Conservation (phyloP, 1,140 invertebrate species). For the Eumeta japonica region DNA sequence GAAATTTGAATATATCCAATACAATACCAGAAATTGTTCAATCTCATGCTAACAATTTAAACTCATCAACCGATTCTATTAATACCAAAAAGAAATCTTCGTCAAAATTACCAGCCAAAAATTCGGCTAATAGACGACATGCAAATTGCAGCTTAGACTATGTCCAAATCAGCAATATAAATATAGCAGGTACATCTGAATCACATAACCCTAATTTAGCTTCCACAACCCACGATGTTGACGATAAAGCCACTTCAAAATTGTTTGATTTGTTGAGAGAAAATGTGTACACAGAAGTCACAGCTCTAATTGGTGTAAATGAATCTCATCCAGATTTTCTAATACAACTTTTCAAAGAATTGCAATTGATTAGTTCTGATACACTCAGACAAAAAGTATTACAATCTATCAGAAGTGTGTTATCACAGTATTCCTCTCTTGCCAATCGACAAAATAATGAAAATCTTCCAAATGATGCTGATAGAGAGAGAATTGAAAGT, state of each 20-base stretch:
- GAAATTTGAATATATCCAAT: constrained; percentile 36
- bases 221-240: constrained; percentile 34
- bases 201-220: constrained; percentile 44
- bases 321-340: constrained; percentile 67
- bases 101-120: constrained; percentile 47
- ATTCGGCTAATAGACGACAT: constrained; percentile 36
- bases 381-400: constrained; percentile 62
- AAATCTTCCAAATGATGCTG: constrained; percentile 5
- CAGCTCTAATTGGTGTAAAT: constrained; percentile 68
- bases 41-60: constrained; percentile 46
- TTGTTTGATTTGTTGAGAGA: constrained; percentile 65
- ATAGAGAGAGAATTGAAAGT: constrained; percentile 21
- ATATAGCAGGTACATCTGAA: constrained; percentile 36
- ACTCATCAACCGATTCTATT: constrained; percentile 18
- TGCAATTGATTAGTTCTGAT: constrained; percentile 66
- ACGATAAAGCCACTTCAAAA: constrained; percentile 59
- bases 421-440: constrained; percentile 37
- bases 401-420: constrained; percentile 60
- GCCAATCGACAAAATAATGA: constrained; percentile 26
- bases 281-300: constrained; percentile 69
- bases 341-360: constrained; percentile 65
- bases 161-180: constrained; percentile 39
- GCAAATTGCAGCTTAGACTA: constrained; percentile 40
- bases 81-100: constrained; percentile 45
- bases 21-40: constrained; percentile 46